These are phyloP conservation scores for Pituophis catenifer DNA, from an alignment of 2,113 vertebrate genomes.

Conservation along the genomic window DNA sequence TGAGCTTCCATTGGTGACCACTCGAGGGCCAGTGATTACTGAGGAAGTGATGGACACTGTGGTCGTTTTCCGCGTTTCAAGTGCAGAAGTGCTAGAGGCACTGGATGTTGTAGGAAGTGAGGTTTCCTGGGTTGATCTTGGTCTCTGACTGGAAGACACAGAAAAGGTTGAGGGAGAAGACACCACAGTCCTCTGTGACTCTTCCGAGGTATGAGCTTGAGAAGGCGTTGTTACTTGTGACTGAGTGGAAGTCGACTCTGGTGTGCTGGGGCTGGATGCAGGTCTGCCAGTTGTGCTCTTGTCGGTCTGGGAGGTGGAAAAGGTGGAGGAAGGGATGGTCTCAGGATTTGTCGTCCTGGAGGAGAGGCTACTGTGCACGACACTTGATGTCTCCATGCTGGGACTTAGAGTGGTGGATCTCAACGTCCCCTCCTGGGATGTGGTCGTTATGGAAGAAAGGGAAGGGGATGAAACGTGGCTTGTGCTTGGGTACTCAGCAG, in stretches of 20 bases:
- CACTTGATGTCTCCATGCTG: too few relatives aligned
- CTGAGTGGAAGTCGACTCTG: rapidly evolving
- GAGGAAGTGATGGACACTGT: too few relatives aligned
- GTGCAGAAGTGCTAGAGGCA: too few relatives aligned
- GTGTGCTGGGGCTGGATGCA: too few relatives aligned
- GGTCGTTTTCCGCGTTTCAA: too few relatives aligned
- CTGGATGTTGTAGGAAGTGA: not conserved
- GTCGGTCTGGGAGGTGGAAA: too few relatives aligned
- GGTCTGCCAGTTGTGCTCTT: rapidly evolving
- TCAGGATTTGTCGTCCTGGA: too few relatives aligned
- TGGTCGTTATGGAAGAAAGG: too few relatives aligned
- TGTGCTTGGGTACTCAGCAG: not conserved
- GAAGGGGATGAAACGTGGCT: too few relatives aligned
- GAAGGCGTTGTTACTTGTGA: not conserved
- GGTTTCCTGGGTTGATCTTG: rapidly evolving
- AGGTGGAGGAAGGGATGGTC: too few relatives aligned
- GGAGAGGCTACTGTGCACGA: not conserved
- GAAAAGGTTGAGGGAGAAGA: not conserved
- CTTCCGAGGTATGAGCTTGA: rapidly evolving
- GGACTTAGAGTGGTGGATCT: rapidly evolving
- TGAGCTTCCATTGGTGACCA: too few relatives aligned
- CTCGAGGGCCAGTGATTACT: rapidly evolving
- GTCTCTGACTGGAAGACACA: not conserved
- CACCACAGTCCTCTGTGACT: rapidly evolving
- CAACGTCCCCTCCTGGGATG: too few relatives aligned